Base-by-base conservation (phyloP, 2,888 invertebrate species). In the Ligdia adustata region DNA sequence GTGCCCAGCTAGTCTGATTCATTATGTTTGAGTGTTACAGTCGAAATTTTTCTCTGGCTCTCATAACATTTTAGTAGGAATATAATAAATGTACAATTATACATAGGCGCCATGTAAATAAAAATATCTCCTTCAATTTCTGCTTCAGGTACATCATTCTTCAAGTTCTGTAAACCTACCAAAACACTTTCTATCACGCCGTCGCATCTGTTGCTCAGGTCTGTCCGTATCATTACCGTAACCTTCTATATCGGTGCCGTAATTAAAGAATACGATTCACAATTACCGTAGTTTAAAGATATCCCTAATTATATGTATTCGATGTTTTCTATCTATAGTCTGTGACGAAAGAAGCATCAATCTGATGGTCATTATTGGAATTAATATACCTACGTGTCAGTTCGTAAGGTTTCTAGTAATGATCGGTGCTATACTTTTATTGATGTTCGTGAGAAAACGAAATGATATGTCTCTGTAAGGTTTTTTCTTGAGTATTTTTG, bases 361-460 rank as follows among this genome's bases (percentile, higher is more conserved):
- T 80, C 81, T 69, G 63, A 66, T 73, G 74, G 86, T 87, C 88
- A 89, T 90, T 89, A 89, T 72, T 82, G 71, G 89, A 86, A 90
- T 90, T 89, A 90, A 90, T 90, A 88, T 85, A 84, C 75, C 84
- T 87, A 89, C 89, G 89, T 89, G 89, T 81, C 68, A 82, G 89
- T 80, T 89, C 89, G 77, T 79, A 76, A 86, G 87, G 86, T 86
- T 79, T 73, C 69, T 59, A 52, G 57, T 86, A 87, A 88, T 87
- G 77, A 85, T 77, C 70, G 76, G 65, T 74, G 79, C 72, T 73
- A 71, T 76, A 80, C 82, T 87, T 87, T 88, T 88, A 76, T 80
- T n/a, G 75, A 72, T 69, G 72, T 72, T 75, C 87, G 89, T 88
- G 89, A 88, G 89, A 89, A 87, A 76, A 73, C 61, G 60, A 65